Conservation (phyloP, 2,113 vertebrate species). For the Hystrix brachyura region DNA sequence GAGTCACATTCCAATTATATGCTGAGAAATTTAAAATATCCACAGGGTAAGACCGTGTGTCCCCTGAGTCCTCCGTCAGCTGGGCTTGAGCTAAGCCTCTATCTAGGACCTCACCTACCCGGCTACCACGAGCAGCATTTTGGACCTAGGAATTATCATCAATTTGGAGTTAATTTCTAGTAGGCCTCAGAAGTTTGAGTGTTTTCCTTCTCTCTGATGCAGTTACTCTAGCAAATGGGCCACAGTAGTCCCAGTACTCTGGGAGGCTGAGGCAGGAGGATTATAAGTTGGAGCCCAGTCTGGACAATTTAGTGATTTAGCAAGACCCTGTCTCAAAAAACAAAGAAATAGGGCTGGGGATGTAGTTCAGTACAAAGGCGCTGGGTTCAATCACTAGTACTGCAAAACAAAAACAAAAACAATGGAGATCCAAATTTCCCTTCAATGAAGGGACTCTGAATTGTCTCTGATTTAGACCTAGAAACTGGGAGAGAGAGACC, state of each 20-base stretch:
- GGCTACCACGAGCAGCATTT: background rate
- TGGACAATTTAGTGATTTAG: background rate
- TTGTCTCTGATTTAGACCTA: background rate
- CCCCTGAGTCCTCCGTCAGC: background rate
- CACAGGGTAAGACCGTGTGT: background rate
- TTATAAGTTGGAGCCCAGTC: background rate
- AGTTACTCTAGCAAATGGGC: background rate
- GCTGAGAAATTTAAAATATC: background rate
- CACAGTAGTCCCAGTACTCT: background rate
- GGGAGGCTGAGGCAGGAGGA: background rate
- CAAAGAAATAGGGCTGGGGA: too few species aligned
- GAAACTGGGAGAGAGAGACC: background rate
- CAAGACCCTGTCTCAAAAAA: background rate
- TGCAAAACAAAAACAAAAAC: background rate
- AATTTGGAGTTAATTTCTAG: background rate
- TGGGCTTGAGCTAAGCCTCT: background rate
- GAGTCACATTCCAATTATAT: background rate
- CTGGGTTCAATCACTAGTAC: background rate
- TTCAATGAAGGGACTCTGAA: background rate
- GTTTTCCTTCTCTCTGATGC: background rate
- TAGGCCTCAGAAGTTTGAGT: background rate
- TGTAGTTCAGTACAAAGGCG: background rate
- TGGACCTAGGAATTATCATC: background rate
- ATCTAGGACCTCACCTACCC: background rate
- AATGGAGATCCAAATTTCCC: background rate